phyloP scores from a whole-genome alignment of 2,888 invertebrate genomes.

The Orthosia cruda region DNA sequence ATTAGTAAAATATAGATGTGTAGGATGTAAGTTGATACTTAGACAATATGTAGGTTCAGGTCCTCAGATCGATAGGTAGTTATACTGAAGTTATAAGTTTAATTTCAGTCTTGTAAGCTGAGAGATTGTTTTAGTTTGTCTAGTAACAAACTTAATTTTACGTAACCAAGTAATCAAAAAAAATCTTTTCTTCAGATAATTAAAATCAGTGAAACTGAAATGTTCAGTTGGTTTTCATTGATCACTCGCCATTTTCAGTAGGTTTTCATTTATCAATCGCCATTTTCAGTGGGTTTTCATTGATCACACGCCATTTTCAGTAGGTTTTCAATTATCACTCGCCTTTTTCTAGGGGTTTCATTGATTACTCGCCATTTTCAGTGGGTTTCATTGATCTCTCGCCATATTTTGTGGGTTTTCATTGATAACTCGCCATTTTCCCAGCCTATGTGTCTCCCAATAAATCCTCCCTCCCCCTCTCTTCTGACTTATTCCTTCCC shows the following conservation, averaged over 20 bases:
- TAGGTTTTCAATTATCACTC: too few species aligned
- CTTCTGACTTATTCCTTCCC: too few species aligned
- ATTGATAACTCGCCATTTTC: background rate
- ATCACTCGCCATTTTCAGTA: background rate
- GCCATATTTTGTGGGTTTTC: background rate
- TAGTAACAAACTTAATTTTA: too few species aligned
- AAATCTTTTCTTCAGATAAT: too few species aligned
- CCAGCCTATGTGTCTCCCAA: too few species aligned
- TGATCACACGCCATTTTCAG: too few species aligned
- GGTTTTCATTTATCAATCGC: background rate
- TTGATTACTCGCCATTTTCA: background rate
- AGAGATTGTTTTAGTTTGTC: background rate
- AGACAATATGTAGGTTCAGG: background rate
- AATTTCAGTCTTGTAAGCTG: background rate
- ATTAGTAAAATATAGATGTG: slow-evolving; percentile 44
- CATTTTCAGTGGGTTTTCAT: background rate
- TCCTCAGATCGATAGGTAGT: background rate
- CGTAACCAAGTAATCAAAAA: too few species aligned
- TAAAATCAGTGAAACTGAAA: too few species aligned
- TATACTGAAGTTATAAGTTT: background rate
- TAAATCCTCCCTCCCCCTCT: too few species aligned
- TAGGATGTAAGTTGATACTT: background rate
- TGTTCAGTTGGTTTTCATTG: background rate
- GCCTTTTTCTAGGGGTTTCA: too few species aligned
- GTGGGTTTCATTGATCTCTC: too few species aligned